phyloP scores from a whole-genome alignment of 1,140 invertebrate species.

The Amyelois transitella region DNA sequence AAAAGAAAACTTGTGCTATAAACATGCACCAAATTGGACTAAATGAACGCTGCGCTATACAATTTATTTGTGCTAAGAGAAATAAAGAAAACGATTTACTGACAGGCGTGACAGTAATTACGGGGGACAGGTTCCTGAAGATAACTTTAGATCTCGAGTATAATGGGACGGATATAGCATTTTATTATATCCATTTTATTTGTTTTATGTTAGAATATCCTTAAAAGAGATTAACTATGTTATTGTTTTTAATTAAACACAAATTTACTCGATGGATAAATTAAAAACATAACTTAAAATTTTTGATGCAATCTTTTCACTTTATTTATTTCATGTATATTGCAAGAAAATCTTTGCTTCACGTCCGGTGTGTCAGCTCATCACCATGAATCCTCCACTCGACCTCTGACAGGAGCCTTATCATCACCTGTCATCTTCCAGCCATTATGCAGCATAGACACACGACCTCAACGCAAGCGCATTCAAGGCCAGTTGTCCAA shows the following conservation, averaged over 20 bases:
- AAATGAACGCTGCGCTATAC: not conserved
- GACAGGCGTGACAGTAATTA: not conserved
- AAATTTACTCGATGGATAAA: not conserved
- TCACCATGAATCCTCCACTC: not conserved
- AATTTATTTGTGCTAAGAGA: not conserved
- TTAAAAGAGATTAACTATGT: not conserved
- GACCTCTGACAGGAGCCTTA: constrained; percentile 19
- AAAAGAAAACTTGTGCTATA: not conserved
- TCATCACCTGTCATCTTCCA: constrained; percentile 50
- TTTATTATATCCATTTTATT: not conserved
- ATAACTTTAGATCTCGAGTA: not conserved
- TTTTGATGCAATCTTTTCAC: not conserved
- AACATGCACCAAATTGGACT: not conserved
- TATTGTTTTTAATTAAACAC: not conserved
- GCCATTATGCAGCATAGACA: constrained; percentile 50
- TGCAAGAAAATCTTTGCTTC: constrained; percentile 4
- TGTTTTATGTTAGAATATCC: not conserved
- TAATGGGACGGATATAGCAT: not conserved
- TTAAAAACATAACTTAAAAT: not conserved
- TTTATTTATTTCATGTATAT: not conserved
- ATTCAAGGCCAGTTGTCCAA: constrained; percentile 37
- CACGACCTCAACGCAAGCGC: constrained; percentile 37
- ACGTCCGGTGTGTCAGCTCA: constrained; percentile 1
- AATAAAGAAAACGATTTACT: not conserved
- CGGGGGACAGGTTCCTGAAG: not conserved